phyloP scores from a whole-genome alignment of 2,797 vertebrate genomes.

The Ptychobarbus kaznakovi region DNA sequence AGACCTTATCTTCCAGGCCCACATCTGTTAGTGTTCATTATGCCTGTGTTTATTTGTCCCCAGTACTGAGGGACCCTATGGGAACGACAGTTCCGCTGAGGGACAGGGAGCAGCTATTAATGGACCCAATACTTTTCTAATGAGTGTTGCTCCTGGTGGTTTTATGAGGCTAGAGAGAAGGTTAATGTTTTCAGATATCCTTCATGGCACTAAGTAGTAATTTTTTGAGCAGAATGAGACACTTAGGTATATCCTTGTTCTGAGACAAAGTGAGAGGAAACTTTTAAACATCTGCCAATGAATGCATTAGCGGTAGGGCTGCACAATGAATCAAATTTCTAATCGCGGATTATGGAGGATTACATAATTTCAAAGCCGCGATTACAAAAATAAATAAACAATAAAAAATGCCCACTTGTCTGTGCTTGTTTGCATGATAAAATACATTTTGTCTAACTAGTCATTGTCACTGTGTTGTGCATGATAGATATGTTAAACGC shows the following conservation, averaged over 20 bases:
- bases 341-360: too few species aligned
- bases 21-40: slow-evolving; percentile 82
- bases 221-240: background rate
- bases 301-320: slow-evolving; percentile 65
- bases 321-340: too few species aligned
- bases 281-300: slow-evolving; percentile 56
- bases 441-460: too few species aligned
- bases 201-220: slow-evolving; percentile 54
- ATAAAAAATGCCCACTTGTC: too few species aligned
- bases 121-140: slow-evolving; percentile 65
- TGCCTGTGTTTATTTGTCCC: slow-evolving; percentile 75
- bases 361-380: too few species aligned
- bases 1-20: slow-evolving; percentile 72
- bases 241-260: slow-evolving; percentile 26
- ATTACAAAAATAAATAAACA: too few species aligned
- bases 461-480: too few species aligned
- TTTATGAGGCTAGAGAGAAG: slow-evolving; percentile 72
- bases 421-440: too few species aligned
- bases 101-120: slow-evolving; percentile 47
- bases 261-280: slow-evolving; percentile 45
- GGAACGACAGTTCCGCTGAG: slow-evolving; percentile 69
- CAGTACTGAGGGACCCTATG: slow-evolving; percentile 72
- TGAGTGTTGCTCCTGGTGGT: slow-evolving; percentile 69
- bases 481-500: too few species aligned
- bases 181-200: slow-evolving; percentile 66